These are phyloP conservation scores for Urosaurus nigricauda DNA, from an alignment of 2,797 vertebrate genomes.

Conservation along the genomic window DNA sequence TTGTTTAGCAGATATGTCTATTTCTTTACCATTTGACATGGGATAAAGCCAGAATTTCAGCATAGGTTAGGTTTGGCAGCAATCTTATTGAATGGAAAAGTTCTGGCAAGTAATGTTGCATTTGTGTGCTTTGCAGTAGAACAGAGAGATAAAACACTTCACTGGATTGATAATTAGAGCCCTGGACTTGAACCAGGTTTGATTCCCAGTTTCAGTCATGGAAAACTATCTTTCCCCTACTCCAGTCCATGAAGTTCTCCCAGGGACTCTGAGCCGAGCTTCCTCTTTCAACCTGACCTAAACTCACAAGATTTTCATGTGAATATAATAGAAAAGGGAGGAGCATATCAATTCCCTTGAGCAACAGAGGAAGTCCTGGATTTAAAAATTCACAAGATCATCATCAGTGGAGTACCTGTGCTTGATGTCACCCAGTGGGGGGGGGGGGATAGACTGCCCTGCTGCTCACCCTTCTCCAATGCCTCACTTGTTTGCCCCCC, in stretches of 20 bases:
- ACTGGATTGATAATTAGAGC: not conserved
- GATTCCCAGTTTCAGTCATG: not conserved
- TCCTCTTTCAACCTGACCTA: not conserved
- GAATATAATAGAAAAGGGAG: not conserved
- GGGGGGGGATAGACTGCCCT: too few relatives aligned
- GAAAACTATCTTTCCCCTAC: not conserved
- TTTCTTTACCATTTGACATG: not conserved
- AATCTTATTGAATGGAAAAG: not conserved
- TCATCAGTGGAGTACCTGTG: too few relatives aligned
- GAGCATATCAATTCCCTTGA: not conserved
- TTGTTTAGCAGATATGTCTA: not conserved
- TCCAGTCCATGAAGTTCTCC: too few relatives aligned
- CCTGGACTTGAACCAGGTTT: not conserved
- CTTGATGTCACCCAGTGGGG: too few relatives aligned
- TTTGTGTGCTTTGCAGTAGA: not conserved
- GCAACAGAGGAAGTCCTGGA: not conserved
- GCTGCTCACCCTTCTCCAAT: too few relatives aligned
- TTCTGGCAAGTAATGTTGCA: not conserved
- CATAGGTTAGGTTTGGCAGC: not conserved
- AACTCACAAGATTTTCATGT: not conserved
- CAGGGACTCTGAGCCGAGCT: not conserved
- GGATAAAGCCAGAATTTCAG: not conserved
- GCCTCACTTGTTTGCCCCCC: too few relatives aligned
- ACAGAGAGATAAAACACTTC: not conserved
- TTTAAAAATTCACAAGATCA: not conserved